A percentile compares a stretch with the other conserved stretches of the same genome.
phyloP scores from a whole-genome alignment of 2,888 invertebrate species.

The Melikaiella ostensackeni region DNA sequence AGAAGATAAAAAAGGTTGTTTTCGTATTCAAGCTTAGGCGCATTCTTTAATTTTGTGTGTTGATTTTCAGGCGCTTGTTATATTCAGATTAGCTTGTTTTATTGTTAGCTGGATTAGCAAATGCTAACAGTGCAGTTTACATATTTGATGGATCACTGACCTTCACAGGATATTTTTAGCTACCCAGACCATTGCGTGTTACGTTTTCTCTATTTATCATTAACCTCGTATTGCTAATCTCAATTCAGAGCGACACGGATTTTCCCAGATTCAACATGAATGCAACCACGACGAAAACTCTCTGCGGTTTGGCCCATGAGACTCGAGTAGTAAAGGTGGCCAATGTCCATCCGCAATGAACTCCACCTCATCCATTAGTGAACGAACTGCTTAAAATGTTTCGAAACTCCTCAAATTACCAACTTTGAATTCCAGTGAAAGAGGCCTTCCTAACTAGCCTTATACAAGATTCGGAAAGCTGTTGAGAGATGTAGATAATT shows the following conservation, averaged over 20 bases:
- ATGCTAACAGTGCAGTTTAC: too few species aligned
- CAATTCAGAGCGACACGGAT: constrained; percentile 10
- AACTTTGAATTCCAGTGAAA: background rate
- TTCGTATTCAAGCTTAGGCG: background rate
- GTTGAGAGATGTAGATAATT: background rate
- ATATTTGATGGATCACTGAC: too few species aligned
- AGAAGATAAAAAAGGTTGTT: background rate
- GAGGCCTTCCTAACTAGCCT: background rate
- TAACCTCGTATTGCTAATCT: background rate
- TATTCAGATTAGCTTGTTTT: too few species aligned
- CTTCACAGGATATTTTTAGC: background rate
- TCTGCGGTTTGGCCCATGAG: constrained; percentile 40
- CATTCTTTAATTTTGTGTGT: too few species aligned
- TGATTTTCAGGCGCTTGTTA: too few species aligned
- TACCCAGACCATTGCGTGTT: background rate
- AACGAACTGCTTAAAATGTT: constrained; percentile 31
- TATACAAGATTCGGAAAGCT: background rate
- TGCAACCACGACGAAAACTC: constrained; percentile 32
- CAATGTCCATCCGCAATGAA: constrained; percentile 43
- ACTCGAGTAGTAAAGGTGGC: constrained; percentile 38
- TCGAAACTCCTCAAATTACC: background rate
- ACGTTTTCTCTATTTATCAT: background rate
- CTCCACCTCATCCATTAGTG: constrained; percentile 40
- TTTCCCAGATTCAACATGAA: constrained; percentile 7
- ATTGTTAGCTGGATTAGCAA: too few species aligned